phyloP scores from a whole-genome alignment of 1,140 invertebrate genomes.

The Euura lappo region DNA sequence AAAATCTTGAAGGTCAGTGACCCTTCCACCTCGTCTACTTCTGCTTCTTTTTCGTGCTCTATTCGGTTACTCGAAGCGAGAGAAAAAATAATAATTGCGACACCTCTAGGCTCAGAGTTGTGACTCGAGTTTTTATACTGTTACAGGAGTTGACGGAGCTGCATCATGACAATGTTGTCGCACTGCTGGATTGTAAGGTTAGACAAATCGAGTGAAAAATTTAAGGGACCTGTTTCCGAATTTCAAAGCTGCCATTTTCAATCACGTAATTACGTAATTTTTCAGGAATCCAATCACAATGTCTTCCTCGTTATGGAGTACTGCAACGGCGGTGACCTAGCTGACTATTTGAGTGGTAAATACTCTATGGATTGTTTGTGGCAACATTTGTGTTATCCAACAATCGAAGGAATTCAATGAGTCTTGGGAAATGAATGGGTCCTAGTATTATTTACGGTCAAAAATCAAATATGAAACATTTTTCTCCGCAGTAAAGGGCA shows the following conservation, averaged over 20 bases:
- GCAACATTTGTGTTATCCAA: no score
- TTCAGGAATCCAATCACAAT: constrained; percentile 85
- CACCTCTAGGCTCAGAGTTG: not conserved
- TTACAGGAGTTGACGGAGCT: constrained; percentile 90
- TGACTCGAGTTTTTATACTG: not conserved
- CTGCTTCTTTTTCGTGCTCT: not conserved
- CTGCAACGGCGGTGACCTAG: constrained; percentile 98
- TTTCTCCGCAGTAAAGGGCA: constrained; percentile 76
- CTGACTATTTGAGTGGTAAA: constrained; percentile 92
- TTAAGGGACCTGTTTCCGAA: no score
- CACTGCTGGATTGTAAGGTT: constrained; percentile 92
- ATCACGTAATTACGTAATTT: constrained; percentile 19
- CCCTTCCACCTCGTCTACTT: not conserved
- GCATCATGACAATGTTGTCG: constrained; percentile 98
- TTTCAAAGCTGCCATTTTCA: no score
- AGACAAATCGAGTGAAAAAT: constrained; percentile 8
- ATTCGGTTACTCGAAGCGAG: not conserved
- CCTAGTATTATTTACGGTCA: no score
- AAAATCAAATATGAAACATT: no score
- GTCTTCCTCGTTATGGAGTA: constrained; percentile 99
- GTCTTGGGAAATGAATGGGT: no score
- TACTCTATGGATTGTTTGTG: constrained; percentile 17
- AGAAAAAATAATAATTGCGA: not conserved
- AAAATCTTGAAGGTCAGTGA: constrained; percentile 90
- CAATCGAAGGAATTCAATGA: no score